These are phyloP conservation scores for Sylvia atricapilla DNA, from an alignment of 2,113 vertebrate species.

Conservation along the genomic window DNA sequence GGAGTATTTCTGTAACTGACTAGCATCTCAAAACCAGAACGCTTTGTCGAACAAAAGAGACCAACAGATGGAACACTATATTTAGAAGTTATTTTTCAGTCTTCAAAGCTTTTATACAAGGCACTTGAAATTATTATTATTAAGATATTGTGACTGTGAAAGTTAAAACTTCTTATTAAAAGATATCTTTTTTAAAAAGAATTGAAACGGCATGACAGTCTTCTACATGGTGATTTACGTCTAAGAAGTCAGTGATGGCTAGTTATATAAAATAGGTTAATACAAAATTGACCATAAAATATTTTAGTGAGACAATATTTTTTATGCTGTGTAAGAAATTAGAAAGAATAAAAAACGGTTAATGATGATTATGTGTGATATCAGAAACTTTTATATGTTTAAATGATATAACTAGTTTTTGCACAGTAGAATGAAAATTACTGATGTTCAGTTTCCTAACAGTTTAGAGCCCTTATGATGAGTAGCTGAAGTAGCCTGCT, in stretches of 20 bases:
- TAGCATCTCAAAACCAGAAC: background rate
- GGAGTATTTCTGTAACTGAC: background rate
- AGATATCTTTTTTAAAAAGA: background rate
- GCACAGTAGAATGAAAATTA: background rate
- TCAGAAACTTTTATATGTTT: background rate
- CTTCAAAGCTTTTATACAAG: background rate
- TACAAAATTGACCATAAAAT: background rate
- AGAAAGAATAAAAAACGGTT: background rate
- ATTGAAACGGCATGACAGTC: background rate
- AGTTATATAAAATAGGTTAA: background rate
- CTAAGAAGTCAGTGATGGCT: background rate
- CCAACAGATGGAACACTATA: background rate
- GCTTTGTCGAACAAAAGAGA: background rate
- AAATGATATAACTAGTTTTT: background rate
- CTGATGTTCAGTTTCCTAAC: background rate
- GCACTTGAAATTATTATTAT: background rate
- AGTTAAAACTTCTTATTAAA: background rate
- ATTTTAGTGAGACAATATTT: background rate
- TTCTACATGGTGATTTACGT: background rate
- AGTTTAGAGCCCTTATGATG: fast-evolving
- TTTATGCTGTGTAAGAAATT: background rate
- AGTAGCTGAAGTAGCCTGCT: background rate
- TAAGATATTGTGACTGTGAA: background rate
- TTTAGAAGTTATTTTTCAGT: background rate
- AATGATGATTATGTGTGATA: background rate